phyloP scores from a whole-genome alignment of 2,113 vertebrate species.

The Chaetorhynchus papuensis region DNA sequence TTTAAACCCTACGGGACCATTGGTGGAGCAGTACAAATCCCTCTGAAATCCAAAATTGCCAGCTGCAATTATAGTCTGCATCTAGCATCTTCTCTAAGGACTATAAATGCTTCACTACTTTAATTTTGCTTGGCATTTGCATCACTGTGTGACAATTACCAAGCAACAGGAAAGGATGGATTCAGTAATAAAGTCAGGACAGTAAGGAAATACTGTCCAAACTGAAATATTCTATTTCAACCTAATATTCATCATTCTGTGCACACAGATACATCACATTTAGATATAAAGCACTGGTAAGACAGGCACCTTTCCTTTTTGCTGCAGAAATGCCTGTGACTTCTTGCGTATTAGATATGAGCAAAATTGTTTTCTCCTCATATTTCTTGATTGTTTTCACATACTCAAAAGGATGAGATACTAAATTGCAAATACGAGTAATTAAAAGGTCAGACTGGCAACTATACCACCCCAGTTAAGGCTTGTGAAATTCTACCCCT shows the following conservation, averaged over 20 bases:
- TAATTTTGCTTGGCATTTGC: constrained; percentile 24
- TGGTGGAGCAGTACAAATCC: constrained; percentile 25
- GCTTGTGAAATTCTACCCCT: not conserved
- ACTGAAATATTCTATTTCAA: not conserved
- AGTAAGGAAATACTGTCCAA: not conserved
- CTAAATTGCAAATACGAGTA: not conserved
- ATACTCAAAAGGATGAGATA: not conserved
- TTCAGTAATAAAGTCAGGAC: not conserved
- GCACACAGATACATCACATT: not conserved
- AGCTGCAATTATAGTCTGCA: constrained; percentile 31
- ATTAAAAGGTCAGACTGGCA: not conserved
- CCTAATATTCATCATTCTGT: not conserved
- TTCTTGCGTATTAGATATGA: not conserved
- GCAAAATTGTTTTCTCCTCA: not conserved
- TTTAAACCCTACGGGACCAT: constrained; percentile 16
- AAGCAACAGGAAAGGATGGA: not conserved
- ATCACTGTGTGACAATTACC: not conserved
- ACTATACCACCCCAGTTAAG: not conserved
- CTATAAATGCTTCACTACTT: constrained; percentile 9
- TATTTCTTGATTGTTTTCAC: not conserved
- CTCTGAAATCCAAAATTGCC: constrained; percentile 44
- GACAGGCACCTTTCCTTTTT: not conserved
- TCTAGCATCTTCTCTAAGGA: constrained; percentile 32
- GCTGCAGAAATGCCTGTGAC: not conserved
- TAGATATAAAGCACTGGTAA: not conserved